A percentile compares a stretch with the other conserved stretches of the same genome.
phyloP scores from a whole-genome alignment of 1,140 invertebrate genomes.

The Lasioglossum albipes region DNA sequence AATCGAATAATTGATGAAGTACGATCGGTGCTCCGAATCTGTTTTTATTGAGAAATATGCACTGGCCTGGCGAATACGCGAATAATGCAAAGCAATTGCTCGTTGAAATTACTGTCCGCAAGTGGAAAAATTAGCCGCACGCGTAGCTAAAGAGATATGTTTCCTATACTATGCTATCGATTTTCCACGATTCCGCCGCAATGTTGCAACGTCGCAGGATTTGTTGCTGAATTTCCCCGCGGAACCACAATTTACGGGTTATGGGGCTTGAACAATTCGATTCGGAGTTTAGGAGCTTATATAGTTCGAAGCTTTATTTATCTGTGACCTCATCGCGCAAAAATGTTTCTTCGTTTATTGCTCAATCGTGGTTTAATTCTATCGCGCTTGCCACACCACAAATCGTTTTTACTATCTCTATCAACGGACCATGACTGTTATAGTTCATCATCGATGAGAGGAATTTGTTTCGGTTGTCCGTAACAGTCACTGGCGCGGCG shows the following conservation, averaged over 20 bases:
- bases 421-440: too few relatives aligned
- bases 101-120: not conserved
- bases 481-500: too few relatives aligned
- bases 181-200: constrained; percentile 10
- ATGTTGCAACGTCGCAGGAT: constrained; percentile 23
- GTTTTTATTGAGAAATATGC: constrained; percentile 1
- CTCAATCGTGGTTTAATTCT: too few relatives aligned
- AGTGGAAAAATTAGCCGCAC: constrained; percentile 9
- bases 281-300: not conserved
- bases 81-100: not conserved
- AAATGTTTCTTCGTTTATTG: not conserved
- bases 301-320: not conserved
- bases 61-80: too few relatives aligned
- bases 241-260: constrained; percentile 31
- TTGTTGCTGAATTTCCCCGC: constrained; percentile 33
- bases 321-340: not conserved
- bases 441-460: too few relatives aligned
- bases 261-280: constrained; percentile 7
- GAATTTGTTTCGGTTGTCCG: too few relatives aligned
- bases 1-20: constrained; percentile 4
- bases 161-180: constrained; percentile 7
- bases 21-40: not conserved
- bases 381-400: too few relatives aligned
- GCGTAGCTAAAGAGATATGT: not conserved
- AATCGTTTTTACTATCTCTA: too few relatives aligned